Base-by-base conservation (phyloP, 1,140 invertebrate genomes). In the Metaphire vulgaris region DNA sequence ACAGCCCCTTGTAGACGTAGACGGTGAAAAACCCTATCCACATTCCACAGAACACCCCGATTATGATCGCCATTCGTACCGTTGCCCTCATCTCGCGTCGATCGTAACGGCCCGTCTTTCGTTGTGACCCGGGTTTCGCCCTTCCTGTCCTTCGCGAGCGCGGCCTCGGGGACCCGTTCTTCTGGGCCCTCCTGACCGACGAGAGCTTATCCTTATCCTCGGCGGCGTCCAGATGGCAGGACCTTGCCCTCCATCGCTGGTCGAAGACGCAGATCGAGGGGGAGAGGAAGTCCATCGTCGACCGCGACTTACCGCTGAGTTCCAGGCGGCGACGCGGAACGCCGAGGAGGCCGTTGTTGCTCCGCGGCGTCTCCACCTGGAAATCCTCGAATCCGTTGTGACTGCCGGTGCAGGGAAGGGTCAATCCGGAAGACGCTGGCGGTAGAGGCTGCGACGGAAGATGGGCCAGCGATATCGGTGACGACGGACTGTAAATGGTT, bases 71-170 rank as follows among this genome's bases (percentile, higher is more conserved):
- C 79, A 79, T 79, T 15, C 72, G 74, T 26, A 79, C 75, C 26
- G 79, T 79, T 30, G 79, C 79, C 1, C 79, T 72, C 69, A 72
- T 68, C 70, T 79, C 79, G 16, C 79, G 77, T 33, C 74, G 72
- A 6, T 79, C 79, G 26, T 32, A 71, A n/a, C 69, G 41, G 21
- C 41, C 41, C 6, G 6, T 56, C 21, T 56, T 56, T 6, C 6
- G 6, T 56, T 6, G 41, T 21, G 21, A 6, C 21, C 41, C 41
- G 6, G 41, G 21, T 21, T 56, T 56, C 6, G 6, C 21, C 21
- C 41, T 21, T 6, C 21, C 21, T 56, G 41, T 56, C 6, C 6
- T 6, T 12, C 6, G 21, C 21, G 6, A 12, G 6, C 6, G 21
- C 6, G 41, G 41, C 41, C 21, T 56, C 41, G 41, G 6, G 6